Evolutionary conservation across 2,888 invertebrate species (phyloP).

Genomic region (Platyscelio sp.): DNA sequence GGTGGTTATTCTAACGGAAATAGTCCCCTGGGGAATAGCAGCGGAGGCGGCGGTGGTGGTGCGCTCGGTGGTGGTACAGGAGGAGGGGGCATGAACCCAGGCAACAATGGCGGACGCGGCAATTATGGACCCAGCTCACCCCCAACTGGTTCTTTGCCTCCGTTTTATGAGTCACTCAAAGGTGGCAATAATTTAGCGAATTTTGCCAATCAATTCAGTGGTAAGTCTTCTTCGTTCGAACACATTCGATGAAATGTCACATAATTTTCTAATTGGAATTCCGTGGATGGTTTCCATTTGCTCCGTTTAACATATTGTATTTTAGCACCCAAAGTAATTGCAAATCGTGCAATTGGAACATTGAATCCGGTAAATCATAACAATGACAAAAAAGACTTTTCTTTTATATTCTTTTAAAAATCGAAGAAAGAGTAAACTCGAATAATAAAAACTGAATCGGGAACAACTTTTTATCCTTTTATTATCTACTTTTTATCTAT

Average conservation of each 20-base stretch:
- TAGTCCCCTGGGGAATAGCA: constrained; percentile 85
- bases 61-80: constrained; percentile 88
- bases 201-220: constrained; percentile 89
- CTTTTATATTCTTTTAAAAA: neutral
- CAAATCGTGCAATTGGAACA: neutral
- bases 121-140: constrained; percentile 96
- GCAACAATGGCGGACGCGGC: constrained; percentile 92
- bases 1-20: constrained; percentile 85
- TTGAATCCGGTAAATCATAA: constrained; percentile 4
- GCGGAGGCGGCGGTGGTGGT: constrained; percentile 87
- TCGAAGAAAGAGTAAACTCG: too few species aligned
- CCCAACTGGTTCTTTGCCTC: constrained; percentile 94
- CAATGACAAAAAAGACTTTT: constrained; percentile 1
- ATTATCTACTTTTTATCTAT: too few species aligned
- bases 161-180: constrained; percentile 95
- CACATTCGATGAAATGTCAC: too few species aligned
- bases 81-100: constrained; percentile 92
- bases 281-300: too few species aligned
- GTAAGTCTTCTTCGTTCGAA: constrained; percentile 74
- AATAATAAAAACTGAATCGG: neutral
- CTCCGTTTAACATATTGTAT: too few species aligned
- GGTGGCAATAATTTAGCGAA: constrained; percentile 90
- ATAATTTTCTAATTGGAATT: too few species aligned
- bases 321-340: neutral
- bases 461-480: too few species aligned